A percentile compares a stretch with the other conserved stretches of the same genome.
Evolutionary conservation across 2,888 invertebrate genomes (phyloP).

Genomic region (Cataglyphis livida): DNA sequence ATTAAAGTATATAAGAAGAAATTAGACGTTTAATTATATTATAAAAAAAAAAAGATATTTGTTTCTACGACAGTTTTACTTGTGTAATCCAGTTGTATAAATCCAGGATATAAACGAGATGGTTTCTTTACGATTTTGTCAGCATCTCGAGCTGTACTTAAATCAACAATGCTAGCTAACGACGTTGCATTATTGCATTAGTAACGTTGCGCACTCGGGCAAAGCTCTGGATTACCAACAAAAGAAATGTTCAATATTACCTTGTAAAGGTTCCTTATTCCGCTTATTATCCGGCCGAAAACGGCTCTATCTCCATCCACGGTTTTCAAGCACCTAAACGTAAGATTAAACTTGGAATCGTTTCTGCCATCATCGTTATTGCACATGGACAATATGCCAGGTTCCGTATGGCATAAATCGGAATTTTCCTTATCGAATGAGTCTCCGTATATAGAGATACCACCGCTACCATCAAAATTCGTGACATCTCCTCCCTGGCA

Average conservation of each 20-base stretch:
- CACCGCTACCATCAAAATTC: constrained; percentile 88
- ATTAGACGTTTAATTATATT: neutral
- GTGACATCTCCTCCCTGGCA: constrained; percentile 88
- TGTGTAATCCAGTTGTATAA: neutral
- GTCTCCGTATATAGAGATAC: constrained; percentile 86
- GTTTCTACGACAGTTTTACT: neutral
- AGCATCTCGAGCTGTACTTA: neutral
- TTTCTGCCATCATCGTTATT: constrained; percentile 84
- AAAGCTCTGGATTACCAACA: constrained; percentile 25
- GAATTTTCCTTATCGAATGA: constrained; percentile 86
- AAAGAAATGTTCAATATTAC: constrained; percentile 65
- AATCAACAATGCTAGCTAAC: neutral
- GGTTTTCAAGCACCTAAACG: constrained; percentile 87
- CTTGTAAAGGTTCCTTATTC: constrained; percentile 76
- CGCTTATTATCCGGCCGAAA: constrained; percentile 87
- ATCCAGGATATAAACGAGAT: neutral
- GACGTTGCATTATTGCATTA: neutral
- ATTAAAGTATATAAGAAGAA: neutral
- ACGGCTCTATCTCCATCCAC: constrained; percentile 87
- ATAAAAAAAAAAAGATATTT: neutral
- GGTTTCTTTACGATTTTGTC: neutral
- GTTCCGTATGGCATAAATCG: constrained; percentile 86
- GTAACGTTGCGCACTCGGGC: neutral
- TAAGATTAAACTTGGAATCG: constrained; percentile 88
- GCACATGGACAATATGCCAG: constrained; percentile 87